Conservation (phyloP, 2,113 vertebrate species). For the Tychaedon coryphoeus region DNA sequence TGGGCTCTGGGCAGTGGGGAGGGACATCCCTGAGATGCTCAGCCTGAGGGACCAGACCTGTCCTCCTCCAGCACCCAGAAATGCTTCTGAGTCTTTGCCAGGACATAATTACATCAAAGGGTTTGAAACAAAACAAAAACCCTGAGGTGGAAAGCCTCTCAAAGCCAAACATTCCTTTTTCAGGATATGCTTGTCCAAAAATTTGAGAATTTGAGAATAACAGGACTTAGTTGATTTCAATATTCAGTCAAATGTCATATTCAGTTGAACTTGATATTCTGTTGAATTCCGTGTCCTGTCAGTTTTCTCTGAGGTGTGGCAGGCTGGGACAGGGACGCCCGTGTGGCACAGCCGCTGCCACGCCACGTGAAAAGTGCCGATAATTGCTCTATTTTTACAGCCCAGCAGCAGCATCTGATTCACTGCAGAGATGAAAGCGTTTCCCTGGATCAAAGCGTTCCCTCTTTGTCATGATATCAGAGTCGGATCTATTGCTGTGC, state of each 20-base stretch:
- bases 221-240: not conserved
- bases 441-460: constrained; percentile 21
- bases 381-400: constrained; percentile 34
- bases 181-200: not conserved
- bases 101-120: not conserved
- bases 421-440: not conserved
- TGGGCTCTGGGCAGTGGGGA: not conserved
- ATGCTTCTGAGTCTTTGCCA: not conserved
- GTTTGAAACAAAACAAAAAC: not conserved
- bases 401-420: constrained; percentile 20
- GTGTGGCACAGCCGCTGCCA: not conserved
- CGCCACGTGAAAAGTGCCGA: not conserved
- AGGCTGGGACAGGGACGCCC: not conserved
- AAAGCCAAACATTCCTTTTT: not conserved
- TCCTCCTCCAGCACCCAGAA: not conserved
- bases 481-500: not conserved
- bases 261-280: not conserved
- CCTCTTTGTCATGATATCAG: not conserved
- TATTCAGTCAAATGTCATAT: not conserved
- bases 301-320: not conserved
- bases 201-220: not conserved
- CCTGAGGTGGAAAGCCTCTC: not conserved
- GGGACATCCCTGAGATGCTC: not conserved
- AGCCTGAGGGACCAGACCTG: not conserved
- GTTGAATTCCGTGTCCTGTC: not conserved